Conservation (phyloP, 2,888 invertebrate genomes). For the Troides oblongomaculatus region DNA sequence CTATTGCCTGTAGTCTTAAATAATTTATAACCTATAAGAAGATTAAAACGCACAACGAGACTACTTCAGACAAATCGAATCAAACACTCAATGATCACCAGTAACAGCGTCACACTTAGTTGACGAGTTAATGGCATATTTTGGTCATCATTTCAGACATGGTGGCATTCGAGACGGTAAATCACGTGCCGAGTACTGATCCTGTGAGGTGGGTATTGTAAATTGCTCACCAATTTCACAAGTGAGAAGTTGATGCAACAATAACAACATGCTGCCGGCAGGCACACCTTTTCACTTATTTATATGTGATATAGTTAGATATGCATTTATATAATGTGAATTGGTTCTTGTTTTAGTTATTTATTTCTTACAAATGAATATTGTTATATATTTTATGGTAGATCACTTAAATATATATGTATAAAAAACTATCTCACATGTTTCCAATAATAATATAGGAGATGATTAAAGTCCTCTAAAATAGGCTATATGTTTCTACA, state of each 20-base stretch:
- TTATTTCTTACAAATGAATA: no score
- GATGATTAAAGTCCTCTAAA: no score
- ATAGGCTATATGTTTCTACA: no score
- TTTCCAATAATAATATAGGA: no score
- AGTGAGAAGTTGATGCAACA: slow-evolving; percentile 3
- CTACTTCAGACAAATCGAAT: background rate
- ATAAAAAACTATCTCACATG: no score
- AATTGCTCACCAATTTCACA: slow-evolving; percentile 10
- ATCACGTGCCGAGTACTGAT: slow-evolving; percentile 57
- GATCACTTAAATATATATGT: no score
- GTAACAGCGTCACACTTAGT: slow-evolving; percentile 49
- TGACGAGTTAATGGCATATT: slow-evolving; percentile 76
- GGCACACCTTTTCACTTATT: background rate
- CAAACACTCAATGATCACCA: slow-evolving; percentile 46
- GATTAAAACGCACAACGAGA: no score
- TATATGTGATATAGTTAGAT: background rate
- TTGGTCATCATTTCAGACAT: slow-evolving; percentile 78
- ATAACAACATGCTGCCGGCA: background rate
- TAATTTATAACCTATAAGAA: background rate
- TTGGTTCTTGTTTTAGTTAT: no score
- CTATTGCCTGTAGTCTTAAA: slow-evolving; percentile 16
- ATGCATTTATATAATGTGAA: no score
- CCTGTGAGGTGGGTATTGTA: slow-evolving; percentile 61
- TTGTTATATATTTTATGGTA: no score
- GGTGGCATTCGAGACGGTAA: slow-evolving; percentile 66